These are phyloP conservation scores for Bellardia pandia DNA, from an alignment of 2,888 invertebrate species.

Conservation along the genomic window DNA sequence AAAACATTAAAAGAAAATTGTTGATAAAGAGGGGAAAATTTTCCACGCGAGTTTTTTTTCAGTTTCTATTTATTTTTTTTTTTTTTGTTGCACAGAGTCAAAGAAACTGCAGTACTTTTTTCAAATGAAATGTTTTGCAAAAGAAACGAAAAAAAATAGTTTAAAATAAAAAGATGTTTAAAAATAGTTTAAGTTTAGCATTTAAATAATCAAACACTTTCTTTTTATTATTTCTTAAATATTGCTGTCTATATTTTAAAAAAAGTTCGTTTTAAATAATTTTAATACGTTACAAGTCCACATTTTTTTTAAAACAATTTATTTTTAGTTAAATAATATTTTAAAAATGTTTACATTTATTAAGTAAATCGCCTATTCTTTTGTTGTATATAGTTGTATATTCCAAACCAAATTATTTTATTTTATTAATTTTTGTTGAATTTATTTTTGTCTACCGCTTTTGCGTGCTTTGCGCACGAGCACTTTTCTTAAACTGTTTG, in stretches of 20 bases:
- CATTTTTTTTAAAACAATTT: constrained; percentile 26
- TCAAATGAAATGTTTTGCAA: constrained; percentile 14
- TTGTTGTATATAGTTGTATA: constrained; percentile 40
- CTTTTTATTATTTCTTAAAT: constrained; percentile 52
- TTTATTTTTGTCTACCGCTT: constrained; percentile 73
- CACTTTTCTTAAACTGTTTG: constrained; percentile 81
- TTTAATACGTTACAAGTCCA: constrained; percentile 34
- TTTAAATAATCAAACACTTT: constrained; percentile 52
- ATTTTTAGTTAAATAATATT: constrained; percentile 29
- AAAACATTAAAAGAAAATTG: constrained; percentile 60
- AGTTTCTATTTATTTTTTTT: constrained; percentile 32
- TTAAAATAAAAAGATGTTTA: constrained; percentile 42
- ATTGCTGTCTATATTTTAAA: not conserved
- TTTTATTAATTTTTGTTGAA: constrained; percentile 52
- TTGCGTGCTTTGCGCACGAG: constrained; percentile 80
- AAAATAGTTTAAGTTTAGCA: constrained; percentile 28
- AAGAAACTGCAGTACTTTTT: constrained; percentile 47
- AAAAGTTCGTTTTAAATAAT: constrained; percentile 34
- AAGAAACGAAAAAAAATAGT: constrained; percentile 29
- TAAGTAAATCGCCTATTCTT: constrained; percentile 20
- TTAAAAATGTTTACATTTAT: constrained; percentile 39
- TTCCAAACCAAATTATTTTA: constrained; percentile 36
- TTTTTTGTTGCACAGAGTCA: constrained; percentile 17
- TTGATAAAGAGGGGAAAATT: constrained; percentile 55
- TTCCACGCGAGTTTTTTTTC: constrained; percentile 53